Percentiles rank a stretch among this genome's conserved stretches.
These are phyloP conservation scores for Paramuricea clavata DNA, from an alignment of 92 coral and sea anemone genomes.

Conservation along the genomic window DNA sequence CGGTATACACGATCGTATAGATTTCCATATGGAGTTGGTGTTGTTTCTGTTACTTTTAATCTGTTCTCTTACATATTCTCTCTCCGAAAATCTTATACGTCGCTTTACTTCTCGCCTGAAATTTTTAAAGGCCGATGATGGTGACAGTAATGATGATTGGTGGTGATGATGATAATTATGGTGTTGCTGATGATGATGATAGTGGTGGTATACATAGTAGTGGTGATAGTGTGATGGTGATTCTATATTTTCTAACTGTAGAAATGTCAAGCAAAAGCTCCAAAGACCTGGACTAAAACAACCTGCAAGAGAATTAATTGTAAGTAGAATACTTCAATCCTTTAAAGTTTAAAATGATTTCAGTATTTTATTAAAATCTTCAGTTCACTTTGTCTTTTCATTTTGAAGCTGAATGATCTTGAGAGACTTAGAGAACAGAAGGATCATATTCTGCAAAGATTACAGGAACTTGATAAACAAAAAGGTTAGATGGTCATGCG, in stretches of 20 bases:
- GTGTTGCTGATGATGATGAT: too few relatives aligned
- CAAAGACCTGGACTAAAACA: constrained; percentile 26
- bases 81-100: too few relatives aligned
- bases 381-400: neutral
- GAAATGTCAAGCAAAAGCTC: constrained; percentile 15
- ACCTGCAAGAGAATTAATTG: neutral
- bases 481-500: neutral
- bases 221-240: neutral
- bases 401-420: constrained; percentile 26
- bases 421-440: constrained; percentile 70
- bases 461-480: neutral
- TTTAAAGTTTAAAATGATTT: too few relatives aligned
- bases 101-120: too few relatives aligned
- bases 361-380: neutral
- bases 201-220: too few relatives aligned
- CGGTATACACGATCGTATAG: too few relatives aligned
- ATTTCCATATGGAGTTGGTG: too few relatives aligned
- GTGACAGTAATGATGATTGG: too few relatives aligned
- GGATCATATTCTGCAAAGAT: constrained; percentile 22
- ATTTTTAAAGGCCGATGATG: too few relatives aligned
- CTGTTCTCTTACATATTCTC: too few relatives aligned
- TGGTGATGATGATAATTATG: too few relatives aligned
- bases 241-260: neutral
- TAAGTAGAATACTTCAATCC: neutral
- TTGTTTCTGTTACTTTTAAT: too few relatives aligned